A percentile compares a stretch with the other conserved stretches of the same genome.
Evolutionary conservation across 2,113 vertebrate species (phyloP).

Genomic region (Charadrius vociferus): DNA sequence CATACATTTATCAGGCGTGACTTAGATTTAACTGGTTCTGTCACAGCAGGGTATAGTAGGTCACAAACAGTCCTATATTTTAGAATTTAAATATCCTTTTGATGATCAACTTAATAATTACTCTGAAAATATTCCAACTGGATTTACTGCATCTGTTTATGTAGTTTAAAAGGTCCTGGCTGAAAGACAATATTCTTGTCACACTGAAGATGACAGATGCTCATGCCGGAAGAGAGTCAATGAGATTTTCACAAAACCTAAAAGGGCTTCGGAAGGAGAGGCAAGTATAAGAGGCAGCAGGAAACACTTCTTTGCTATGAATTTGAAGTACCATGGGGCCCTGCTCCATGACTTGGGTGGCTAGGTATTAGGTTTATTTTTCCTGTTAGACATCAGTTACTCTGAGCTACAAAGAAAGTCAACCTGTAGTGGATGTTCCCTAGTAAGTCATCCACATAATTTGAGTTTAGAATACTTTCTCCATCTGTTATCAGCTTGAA

Average conservation of each 20-base stretch:
- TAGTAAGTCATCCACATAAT: background rate
- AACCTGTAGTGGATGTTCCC: background rate
- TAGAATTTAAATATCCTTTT: slow-evolving; percentile 17
- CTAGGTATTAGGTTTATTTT: background rate
- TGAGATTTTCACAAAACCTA: slow-evolving; percentile 21
- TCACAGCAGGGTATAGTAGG: background rate
- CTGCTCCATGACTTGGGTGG: background rate
- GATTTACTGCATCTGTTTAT: slow-evolving; percentile 4
- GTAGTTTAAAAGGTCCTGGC: background rate
- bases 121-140: background rate
- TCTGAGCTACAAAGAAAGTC: background rate
- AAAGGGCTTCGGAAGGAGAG: background rate
- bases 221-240: background rate
- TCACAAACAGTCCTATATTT: background rate
- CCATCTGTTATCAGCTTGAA: background rate
- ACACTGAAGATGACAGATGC: background rate
- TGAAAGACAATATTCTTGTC: background rate
- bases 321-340: background rate
- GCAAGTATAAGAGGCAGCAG: background rate
- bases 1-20: background rate
- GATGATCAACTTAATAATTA: slow-evolving; percentile 12
- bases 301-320: background rate
- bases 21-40: background rate
- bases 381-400: background rate
- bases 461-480: background rate